Percentiles rank a stretch among this genome's conserved stretches.
These are phyloP conservation scores for Drosophila flavopinicola DNA, from an alignment of 2,888 invertebrate species.

Conservation along the genomic window DNA sequence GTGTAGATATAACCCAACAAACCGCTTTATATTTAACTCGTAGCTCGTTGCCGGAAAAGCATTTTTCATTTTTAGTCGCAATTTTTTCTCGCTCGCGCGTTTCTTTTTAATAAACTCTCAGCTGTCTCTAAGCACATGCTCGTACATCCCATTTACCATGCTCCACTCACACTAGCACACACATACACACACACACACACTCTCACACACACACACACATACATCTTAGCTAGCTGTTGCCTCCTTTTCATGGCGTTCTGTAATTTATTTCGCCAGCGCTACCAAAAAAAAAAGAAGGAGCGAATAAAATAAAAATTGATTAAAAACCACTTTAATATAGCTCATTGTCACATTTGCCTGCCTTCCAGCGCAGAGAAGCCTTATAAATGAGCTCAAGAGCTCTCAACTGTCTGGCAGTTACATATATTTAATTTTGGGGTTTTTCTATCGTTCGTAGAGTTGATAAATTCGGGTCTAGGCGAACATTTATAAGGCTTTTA, in stretches of 20 bases:
- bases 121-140: constrained; percentile 58
- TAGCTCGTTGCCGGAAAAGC: constrained; percentile 44
- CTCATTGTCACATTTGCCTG: constrained; percentile 60
- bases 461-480: not conserved
- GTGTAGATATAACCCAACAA: constrained; percentile 16
- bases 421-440: not conserved
- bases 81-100: constrained; percentile 37
- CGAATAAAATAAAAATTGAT: constrained; percentile 58
- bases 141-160: constrained; percentile 54
- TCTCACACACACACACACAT: not conserved
- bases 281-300: constrained; percentile 11
- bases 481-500: too few relatives aligned
- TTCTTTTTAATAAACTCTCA: constrained; percentile 73
- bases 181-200: constrained; percentile 6
- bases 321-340: constrained; percentile 73
- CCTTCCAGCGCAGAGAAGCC: constrained; percentile 12
- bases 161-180: constrained; percentile 4
- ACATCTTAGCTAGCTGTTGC: constrained; percentile 22
- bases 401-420: constrained; percentile 13
- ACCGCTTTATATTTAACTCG: constrained; percentile 19
- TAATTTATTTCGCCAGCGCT: constrained; percentile 62
- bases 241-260: constrained; percentile 44
- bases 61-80: constrained; percentile 70
- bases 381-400: constrained; percentile 38
- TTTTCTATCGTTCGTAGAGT: not conserved